Evolutionary conservation across 2,888 invertebrate genomes (phyloP).

Genomic region (Antitype chi): DNA sequence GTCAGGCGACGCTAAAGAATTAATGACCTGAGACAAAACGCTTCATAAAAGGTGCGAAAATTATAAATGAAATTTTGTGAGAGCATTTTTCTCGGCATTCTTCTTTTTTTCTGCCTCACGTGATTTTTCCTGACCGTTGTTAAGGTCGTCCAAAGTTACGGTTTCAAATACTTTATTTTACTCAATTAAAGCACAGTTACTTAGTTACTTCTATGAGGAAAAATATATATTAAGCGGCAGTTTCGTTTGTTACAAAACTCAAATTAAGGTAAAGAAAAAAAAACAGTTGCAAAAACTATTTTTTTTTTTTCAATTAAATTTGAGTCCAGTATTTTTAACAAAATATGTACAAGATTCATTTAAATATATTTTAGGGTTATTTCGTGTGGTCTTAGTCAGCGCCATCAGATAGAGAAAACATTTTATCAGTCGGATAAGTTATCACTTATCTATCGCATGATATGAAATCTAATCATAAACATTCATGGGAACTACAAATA

Average conservation of each 20-base stretch:
- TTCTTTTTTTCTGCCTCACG: slow-evolving; percentile 15
- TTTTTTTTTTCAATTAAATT: background rate
- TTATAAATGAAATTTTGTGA: slow-evolving; percentile 48
- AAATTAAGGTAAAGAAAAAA: background rate
- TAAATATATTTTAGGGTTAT: background rate
- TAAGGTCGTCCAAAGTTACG: background rate
- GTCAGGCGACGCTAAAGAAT: slow-evolving; percentile 44
- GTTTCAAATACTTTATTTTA: background rate
- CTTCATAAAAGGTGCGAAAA: slow-evolving; percentile 43
- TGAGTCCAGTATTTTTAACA: background rate
- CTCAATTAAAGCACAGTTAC: background rate
- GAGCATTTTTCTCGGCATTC: slow-evolving; percentile 16
- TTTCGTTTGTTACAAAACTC: background rate
- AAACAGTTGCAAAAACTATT: background rate
- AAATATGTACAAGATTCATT: slow-evolving; percentile 14
- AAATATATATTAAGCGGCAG: background rate
- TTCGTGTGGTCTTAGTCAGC: background rate
- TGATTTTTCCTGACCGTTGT: slow-evolving; percentile 25
- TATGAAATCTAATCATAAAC: slow-evolving; percentile 32
- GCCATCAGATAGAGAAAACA: slow-evolving; percentile 13
- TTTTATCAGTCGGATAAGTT: slow-evolving; percentile 35
- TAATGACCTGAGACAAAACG: slow-evolving; percentile 44
- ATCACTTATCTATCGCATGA: slow-evolving; percentile 37
- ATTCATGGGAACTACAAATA: slow-evolving; percentile 45
- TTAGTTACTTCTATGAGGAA: background rate